Percentiles rank a stretch among this genome's conserved stretches.
These are phyloP conservation scores for Paguma larvata DNA, from an alignment of 2,797 vertebrate species.

Conservation along the genomic window DNA sequence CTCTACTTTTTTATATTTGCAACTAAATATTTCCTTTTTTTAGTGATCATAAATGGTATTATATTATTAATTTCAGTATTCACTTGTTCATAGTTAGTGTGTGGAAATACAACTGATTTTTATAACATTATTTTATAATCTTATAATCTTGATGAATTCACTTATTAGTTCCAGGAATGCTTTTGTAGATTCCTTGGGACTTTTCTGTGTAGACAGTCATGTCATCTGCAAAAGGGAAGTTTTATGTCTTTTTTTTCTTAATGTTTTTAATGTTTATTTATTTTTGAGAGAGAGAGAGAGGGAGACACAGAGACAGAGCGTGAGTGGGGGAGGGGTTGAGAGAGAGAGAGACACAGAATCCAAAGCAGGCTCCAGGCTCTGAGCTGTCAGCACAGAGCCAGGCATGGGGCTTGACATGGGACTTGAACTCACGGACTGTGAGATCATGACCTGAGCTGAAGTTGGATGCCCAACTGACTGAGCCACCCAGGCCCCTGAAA, in stretches of 20 bases:
- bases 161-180: neutral
- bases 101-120: neutral
- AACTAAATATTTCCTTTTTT: neutral
- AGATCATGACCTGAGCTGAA: too few species aligned
- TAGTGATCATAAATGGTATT: neutral
- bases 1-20: neutral
- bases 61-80: neutral
- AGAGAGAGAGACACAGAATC: too few species aligned
- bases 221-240: neutral
- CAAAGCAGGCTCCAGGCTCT: too few species aligned
- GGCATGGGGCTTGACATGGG: too few species aligned
- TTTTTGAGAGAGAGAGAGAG: too few species aligned
- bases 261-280: too few species aligned
- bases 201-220: neutral
- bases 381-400: too few species aligned
- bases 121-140: slow-evolving; percentile 26
- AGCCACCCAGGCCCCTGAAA: neutral
- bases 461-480: too few species aligned
- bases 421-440: too few species aligned
- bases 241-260: neutral
- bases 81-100: neutral
- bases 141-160: neutral
- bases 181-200: neutral
- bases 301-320: too few species aligned
- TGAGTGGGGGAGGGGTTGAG: too few species aligned